Conservation (phyloP, 2,797 vertebrate genomes). For the Linurgus olivaceus region DNA sequence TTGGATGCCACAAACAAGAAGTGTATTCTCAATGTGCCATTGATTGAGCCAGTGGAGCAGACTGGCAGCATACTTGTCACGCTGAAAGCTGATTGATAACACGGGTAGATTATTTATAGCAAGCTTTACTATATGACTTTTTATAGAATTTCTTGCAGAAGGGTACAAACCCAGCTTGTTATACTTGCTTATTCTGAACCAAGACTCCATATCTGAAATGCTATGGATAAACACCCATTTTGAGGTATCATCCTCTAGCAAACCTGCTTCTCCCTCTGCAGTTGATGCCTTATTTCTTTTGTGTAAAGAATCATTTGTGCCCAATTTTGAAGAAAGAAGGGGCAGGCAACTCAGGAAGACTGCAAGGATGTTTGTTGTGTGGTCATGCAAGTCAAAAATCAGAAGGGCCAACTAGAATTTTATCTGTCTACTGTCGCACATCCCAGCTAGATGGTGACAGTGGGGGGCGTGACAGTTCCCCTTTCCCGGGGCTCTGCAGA, state of each 20-base stretch:
- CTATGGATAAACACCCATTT: neutral
- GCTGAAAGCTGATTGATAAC: constrained; percentile 25
- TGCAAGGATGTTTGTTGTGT: too few relatives aligned
- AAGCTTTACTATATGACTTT: neutral
- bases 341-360: neutral
- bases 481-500: too few relatives aligned
- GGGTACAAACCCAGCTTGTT: neutral
- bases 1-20: constrained; percentile 37
- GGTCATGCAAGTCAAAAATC: neutral
- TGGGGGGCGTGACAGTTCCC: too few relatives aligned
- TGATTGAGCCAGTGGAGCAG: constrained; percentile 14
- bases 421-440: neutral
- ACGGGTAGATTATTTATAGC: constrained; percentile 42
- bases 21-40: neutral
- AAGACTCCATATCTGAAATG: neutral
- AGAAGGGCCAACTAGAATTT: neutral
- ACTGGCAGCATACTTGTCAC: neutral
- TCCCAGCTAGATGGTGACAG: too few relatives aligned
- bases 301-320: neutral
- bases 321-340: neutral
- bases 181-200: neutral
- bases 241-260: neutral
- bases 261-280: neutral
- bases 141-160: neutral
- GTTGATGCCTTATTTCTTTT: neutral